Base-by-base conservation (phyloP, 2,113 vertebrate species). In the Neofelis nebulosa region DNA sequence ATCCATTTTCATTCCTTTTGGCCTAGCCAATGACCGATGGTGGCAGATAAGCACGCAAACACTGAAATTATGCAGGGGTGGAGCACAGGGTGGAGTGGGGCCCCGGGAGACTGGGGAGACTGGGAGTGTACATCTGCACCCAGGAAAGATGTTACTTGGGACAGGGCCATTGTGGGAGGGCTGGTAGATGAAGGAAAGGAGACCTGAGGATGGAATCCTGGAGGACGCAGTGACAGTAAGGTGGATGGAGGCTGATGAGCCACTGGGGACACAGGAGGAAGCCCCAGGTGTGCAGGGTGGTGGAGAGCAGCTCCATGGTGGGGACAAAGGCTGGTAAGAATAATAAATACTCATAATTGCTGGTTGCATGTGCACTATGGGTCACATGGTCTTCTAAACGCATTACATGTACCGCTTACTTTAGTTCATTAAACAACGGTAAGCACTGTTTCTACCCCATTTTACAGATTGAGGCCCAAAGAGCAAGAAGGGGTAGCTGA, bases 341-440 rank as follows among this genome's bases (percentile, higher is more conserved):
- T 4, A 21, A 14, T 2, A 12, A 48, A 25, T 3, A 3, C 3
- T 85, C 41, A 3, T 13, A 38, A 52, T 10, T 13, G 4, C 5
- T 7, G 25, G 19, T n/a, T 14, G 18, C 23, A 11, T 10, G 29
- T 18, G 27, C 4, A 8, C 31, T 16, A 4, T 7, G 19, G 31
- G 31, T 33, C 45, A 11, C 29, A 3, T 4, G 19, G 18, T 41
- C 50, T 48, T 87, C 45, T 25, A 31, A n/a, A 16, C 8, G 6
- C 1, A 4, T 21, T 5, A 0, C 21, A 0, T 13, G 52, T 7
- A 0, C 16, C 0, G 1, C 36, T 63, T n/a, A 3, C 10, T 33
- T 27, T 9, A 33, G 38, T 48, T 63, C 33, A 3, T 29, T 25
- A 36, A 57, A 19, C 38, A 10, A 0, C 0, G 0, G 27, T 10